Conservation (phyloP, 1,140 invertebrate species). For the Drosophila busckii region DNA sequence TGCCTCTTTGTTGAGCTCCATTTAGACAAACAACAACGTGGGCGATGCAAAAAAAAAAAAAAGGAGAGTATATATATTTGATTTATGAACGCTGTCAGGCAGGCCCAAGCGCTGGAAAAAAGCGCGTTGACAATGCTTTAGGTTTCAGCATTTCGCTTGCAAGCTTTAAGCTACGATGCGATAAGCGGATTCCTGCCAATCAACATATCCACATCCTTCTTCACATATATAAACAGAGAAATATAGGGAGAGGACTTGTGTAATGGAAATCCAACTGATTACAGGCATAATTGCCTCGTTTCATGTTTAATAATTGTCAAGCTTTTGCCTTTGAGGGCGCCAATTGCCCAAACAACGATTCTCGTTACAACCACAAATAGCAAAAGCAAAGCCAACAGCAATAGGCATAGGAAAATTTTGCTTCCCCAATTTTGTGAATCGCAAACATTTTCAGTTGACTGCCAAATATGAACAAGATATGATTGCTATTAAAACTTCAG, state of each 20-base stretch:
- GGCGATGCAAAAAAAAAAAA: conserved; percentile 1
- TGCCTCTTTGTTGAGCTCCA: conserved; percentile 15
- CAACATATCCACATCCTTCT: conserved; percentile 56
- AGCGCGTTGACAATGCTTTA: no score
- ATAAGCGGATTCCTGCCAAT: conserved; percentile 52
- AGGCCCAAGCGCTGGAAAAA: no score
- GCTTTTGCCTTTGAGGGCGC: conserved; percentile 62
- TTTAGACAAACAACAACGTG: conserved; percentile 7
- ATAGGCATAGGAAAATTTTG: no score
- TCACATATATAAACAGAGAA: conserved; percentile 1
- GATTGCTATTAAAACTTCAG: no score
- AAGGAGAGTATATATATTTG: conserved; percentile 41
- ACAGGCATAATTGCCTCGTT: conserved; percentile 63
- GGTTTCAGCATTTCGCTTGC: no score
- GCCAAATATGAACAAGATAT: no score
- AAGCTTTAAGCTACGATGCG: conserved; percentile 28
- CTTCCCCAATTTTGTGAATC: no score
- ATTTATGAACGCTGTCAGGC: conserved; percentile 45
- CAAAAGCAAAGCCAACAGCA: conserved; percentile 35
- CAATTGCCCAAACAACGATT: conserved; percentile 61
- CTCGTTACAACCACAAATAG: conserved; percentile 46
- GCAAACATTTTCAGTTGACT: no score
- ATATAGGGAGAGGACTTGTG: conserved; percentile 3
- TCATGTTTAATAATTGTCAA: conserved; percentile 75
- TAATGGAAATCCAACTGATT: not conserved